phyloP scores from a whole-genome alignment of 2,888 invertebrate genomes.

The Marronus borbonicus region DNA sequence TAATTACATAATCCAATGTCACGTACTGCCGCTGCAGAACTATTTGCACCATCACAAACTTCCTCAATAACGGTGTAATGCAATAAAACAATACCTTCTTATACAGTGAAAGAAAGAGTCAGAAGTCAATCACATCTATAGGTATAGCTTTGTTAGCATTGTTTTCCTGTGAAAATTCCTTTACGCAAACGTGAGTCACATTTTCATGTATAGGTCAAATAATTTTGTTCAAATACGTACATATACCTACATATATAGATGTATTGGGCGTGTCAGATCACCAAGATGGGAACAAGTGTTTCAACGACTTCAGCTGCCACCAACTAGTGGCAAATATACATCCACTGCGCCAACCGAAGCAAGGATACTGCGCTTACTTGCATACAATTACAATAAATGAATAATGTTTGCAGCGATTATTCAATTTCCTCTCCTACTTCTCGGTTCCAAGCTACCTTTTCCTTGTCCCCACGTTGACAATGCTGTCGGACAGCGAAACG shows the following conservation, averaged over 20 bases:
- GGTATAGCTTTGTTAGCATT: neutral
- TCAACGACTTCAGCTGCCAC: slow-evolving; percentile 26
- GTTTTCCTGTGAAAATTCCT: neutral
- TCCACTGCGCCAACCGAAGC: neutral
- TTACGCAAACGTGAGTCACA: neutral
- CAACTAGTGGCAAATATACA: slow-evolving; percentile 32
- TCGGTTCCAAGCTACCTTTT: neutral
- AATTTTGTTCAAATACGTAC: slow-evolving; percentile 14
- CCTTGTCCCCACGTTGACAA: neutral
- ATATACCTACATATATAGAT: neutral
- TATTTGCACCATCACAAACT: too few relatives aligned
- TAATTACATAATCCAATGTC: too few relatives aligned
- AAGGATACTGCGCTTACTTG: neutral
- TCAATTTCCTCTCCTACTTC: neutral
- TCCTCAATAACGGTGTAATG: too few relatives aligned
- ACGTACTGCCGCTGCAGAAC: too few relatives aligned
- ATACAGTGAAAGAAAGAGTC: too few relatives aligned
- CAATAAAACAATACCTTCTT: too few relatives aligned
- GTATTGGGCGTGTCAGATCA: slow-evolving; percentile 4
- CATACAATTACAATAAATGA: slow-evolving; percentile 41
- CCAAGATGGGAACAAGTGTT: neutral
- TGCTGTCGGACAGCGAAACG: slow-evolving; percentile 1
- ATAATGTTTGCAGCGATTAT: slow-evolving; percentile 31
- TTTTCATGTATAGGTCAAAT: neutral
- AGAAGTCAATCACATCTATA: too few relatives aligned